Conservation (phyloP, 1,140 invertebrate species). For the Lepidostoma basale region DNA sequence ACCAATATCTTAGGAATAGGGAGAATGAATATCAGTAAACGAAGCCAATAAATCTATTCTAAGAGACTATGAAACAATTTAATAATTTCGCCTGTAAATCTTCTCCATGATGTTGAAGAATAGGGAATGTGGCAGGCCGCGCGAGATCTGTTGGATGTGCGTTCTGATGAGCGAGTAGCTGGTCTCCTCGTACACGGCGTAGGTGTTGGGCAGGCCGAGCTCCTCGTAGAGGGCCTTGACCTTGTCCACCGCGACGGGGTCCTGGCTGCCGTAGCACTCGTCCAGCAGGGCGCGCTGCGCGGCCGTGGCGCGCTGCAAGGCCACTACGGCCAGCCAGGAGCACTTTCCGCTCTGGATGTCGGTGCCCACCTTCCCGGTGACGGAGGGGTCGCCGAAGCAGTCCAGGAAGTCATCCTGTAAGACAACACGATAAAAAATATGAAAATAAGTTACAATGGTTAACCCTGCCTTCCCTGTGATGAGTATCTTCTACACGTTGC, state of each 20-base stretch:
- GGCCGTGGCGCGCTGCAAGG: conserved; percentile 77
- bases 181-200: conserved; percentile 84
- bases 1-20: no score
- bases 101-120: conserved; percentile 84
- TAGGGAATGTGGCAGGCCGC: conserved; percentile 79
- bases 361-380: conserved; percentile 88
- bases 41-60: no score
- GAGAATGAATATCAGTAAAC: no score
- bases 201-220: conserved; percentile 77
- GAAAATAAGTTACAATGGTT: no score
- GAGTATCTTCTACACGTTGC: no score
- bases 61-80: conserved; percentile 42
- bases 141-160: conserved; percentile 84
- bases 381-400: conserved; percentile 84
- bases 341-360: conserved; percentile 97
- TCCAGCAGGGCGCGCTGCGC: conserved; percentile 78
- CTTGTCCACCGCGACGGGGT: conserved; percentile 70
- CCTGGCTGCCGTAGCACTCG: conserved; percentile 79
- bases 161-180: conserved; percentile 81
- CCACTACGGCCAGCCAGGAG: conserved; percentile 91
- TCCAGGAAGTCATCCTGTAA: conserved; percentile 93
- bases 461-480: no score
- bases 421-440: conserved; percentile 26
- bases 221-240: conserved; percentile 84
- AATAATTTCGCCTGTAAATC: conserved; percentile 73